Evolutionary conservation across 2,797 vertebrate species (phyloP), one percentile per base, ranked within the genome.

Genomic region (Hyperoplus immaculatus): DNA sequence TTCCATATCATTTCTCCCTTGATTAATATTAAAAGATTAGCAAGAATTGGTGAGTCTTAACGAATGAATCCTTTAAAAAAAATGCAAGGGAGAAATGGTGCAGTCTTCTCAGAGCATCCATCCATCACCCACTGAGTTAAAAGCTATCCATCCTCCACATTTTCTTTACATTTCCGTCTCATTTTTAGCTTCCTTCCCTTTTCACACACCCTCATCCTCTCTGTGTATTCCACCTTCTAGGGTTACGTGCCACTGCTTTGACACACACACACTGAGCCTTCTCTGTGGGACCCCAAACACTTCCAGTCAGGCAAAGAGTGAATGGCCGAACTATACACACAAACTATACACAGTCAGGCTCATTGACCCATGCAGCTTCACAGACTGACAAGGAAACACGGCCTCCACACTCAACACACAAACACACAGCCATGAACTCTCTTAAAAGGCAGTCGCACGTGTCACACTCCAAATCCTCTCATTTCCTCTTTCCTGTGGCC

Each of bases 401-500:
- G 73, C 75, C 39, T 5, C 6, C 75, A 13, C 77, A 68, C 47
- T 45, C 18, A 78, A 50, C 75, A 63, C 70, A 59, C 71, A 56
- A 49, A 80, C 51, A 70, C 78, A 49, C 43, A 63, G 59, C 39
- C 68, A 0, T 36, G 53, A 71, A 46, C 82, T 69, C 60, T 69
- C 77, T 76, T 83, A 66, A 79, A 29, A 89, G 13, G 68, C 78
- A 69, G 70, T 68, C 58, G 14, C 75, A 75, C 77, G 83, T 82
- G 87, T 88, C 88, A 92, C 87, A 87, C 80, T 87, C 83, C 75
- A 81, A 86, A 88, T 91, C 88, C 87, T 83, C 85, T 89, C 90
- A 90, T 93, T 94, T 94, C 92, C 92, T 91, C 82, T 82, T 92
- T 93, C 92, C 92, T 92, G 92, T 75, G 61, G 92, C 77, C 36